phyloP scores from a whole-genome alignment of 2,797 vertebrate genomes.

The Spatula versicolor region DNA sequence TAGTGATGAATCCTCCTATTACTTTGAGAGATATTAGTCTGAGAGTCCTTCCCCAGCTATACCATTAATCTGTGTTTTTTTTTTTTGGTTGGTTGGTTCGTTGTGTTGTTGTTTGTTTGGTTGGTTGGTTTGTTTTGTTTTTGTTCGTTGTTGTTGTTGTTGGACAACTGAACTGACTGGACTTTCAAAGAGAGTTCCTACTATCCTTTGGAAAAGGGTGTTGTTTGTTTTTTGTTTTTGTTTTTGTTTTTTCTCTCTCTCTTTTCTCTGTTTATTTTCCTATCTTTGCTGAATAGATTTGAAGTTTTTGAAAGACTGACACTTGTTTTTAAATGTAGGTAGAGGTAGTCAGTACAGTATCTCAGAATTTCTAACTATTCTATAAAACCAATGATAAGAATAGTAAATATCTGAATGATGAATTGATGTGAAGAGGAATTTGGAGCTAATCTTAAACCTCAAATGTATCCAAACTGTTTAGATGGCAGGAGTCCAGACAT shows the following conservation, averaged over 20 bases:
- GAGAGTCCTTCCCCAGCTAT: not conserved
- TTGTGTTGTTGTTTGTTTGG: no score
- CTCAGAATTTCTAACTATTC: not conserved
- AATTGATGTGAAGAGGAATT: constrained; percentile 58
- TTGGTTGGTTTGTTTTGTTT: no score
- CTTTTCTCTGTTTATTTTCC: not conserved
- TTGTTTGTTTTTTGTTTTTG: not conserved
- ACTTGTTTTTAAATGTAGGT: not conserved
- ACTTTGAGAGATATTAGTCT: not conserved
- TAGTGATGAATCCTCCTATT: not conserved
- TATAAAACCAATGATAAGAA: not conserved
- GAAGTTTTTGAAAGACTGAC: not conserved
- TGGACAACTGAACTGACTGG: not conserved
- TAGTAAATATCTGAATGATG: constrained; percentile 50
- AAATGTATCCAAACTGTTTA: constrained; percentile 59
- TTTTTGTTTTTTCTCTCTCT: no score
- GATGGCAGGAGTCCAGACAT: constrained; percentile 55
- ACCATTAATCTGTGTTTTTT: not conserved
- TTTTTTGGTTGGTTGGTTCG: no score
- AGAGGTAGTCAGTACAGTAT: not conserved
- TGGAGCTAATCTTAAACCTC: constrained; percentile 45
- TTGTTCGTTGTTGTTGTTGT: not conserved
- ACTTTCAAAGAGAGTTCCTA: not conserved
- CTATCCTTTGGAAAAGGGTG: not conserved
- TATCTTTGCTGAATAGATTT: not conserved